These are phyloP conservation scores for Conchocele bisecta DNA, from an alignment of 2,888 invertebrate species.

Conservation along the genomic window DNA sequence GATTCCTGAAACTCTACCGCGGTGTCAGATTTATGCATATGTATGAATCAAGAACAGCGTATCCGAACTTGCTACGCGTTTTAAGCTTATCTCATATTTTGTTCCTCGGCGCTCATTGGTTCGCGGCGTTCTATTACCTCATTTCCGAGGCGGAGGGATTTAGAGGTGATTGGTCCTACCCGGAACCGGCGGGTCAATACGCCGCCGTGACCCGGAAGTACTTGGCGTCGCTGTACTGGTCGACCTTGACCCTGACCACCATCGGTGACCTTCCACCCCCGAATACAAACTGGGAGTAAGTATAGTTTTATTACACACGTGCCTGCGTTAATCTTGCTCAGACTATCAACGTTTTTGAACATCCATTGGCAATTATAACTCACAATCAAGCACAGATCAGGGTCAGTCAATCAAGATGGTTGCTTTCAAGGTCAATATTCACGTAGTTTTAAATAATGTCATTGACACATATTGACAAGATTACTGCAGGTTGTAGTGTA, in stretches of 20 bases:
- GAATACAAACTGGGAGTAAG: constrained; percentile 98
- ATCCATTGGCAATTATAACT: constrained; percentile 10
- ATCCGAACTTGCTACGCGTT: constrained; percentile 98
- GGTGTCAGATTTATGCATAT: constrained; percentile 94
- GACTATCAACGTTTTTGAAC: too few species aligned
- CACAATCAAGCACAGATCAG: background rate
- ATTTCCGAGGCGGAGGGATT: constrained; percentile 88
- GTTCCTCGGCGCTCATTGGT: constrained; percentile 97
- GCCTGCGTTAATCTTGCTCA: too few species aligned
- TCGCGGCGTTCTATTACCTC: constrained; percentile 98
- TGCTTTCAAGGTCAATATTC: background rate
- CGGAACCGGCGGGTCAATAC: constrained; percentile 87
- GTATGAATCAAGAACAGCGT: constrained; percentile 97
- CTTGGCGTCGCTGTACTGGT: constrained; percentile 97
- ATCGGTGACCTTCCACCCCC: constrained; percentile 98
- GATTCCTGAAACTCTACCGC: constrained; percentile 88
- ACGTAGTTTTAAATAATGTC: too few species aligned
- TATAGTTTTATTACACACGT: too few species aligned
- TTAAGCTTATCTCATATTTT: constrained; percentile 97
- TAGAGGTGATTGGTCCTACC: constrained; percentile 85
- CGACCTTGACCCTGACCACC: constrained; percentile 96
- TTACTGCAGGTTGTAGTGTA: too few species aligned
- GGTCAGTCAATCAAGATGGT: background rate
- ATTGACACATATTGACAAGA: too few species aligned
- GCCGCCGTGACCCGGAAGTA: constrained; percentile 95